Conservation (phyloP, 2,888 invertebrate genomes). For the Ochropacha duplaris region DNA sequence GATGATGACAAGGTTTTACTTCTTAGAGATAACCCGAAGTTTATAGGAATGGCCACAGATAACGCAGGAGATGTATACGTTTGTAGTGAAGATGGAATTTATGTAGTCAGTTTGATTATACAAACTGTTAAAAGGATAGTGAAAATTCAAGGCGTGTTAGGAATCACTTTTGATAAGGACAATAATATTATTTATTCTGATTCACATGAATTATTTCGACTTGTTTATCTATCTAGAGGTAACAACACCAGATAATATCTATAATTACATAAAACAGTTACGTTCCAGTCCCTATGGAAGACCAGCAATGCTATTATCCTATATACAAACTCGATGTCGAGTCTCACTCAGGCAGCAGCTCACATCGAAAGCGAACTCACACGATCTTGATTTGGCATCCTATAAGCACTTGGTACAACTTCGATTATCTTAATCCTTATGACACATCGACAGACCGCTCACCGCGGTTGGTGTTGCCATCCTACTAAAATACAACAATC, state of each 20-base stretch:
- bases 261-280: too few species aligned
- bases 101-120: slow-evolving; percentile 50
- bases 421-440: too few species aligned
- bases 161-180: slow-evolving; percentile 59
- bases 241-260: background rate
- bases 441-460: too few species aligned
- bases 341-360: too few species aligned
- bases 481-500: too few species aligned
- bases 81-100: slow-evolving; percentile 67
- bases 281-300: too few species aligned
- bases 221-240: slow-evolving; percentile 29
- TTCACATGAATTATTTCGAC: slow-evolving; percentile 58
- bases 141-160: slow-evolving; percentile 56
- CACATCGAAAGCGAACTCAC: too few species aligned
- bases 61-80: slow-evolving; percentile 54
- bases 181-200: slow-evolving; percentile 69
- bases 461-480: too few species aligned
- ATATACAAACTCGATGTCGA: too few species aligned
- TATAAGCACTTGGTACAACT: too few species aligned
- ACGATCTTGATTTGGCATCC: too few species aligned
- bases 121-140: slow-evolving; percentile 56
- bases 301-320: too few species aligned
- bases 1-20: slow-evolving; percentile 32
- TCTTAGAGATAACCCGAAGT: slow-evolving; percentile 49
- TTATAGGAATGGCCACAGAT: slow-evolving; percentile 59